These are phyloP conservation scores for Erythrolamprus reginae DNA, from an alignment of 2,113 vertebrate species.

Conservation along the genomic window DNA sequence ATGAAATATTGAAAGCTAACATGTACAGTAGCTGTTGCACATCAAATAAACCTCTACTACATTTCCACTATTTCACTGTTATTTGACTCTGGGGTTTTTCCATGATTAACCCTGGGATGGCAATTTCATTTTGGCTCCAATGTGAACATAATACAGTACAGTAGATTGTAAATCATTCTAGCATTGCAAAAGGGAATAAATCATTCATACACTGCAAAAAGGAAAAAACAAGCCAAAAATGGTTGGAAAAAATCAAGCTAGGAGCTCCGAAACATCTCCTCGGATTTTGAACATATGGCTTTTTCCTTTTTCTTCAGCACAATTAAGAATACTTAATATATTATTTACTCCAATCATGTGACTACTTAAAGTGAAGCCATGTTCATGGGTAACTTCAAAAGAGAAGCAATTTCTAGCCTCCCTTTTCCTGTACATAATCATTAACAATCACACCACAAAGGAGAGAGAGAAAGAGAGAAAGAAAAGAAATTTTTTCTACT, in stretches of 20 bases:
- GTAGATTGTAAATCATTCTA: not conserved
- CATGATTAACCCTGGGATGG: not conserved
- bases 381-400: not conserved
- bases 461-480: not conserved
- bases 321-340: not conserved
- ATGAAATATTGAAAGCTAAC: not conserved
- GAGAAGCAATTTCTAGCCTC: not conserved
- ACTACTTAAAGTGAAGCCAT: not conserved
- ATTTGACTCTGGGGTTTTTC: not conserved
- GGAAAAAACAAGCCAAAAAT: not conserved
- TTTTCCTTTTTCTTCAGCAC: not conserved
- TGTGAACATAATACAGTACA: not conserved
- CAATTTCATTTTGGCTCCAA: not conserved
- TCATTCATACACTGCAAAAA: not conserved
- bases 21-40: not conserved
- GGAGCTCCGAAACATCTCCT: not conserved
- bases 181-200: not conserved
- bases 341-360: accelerated
- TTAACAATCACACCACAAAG: slow-evolving; percentile 5
- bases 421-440: not conserved
- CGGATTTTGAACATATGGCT: not conserved
- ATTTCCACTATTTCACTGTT: not conserved
- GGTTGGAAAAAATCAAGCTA: not conserved
- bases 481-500: not conserved
- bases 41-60: not conserved